These are phyloP conservation scores for Mactromeris polynyma DNA, from an alignment of 2,888 invertebrate species.

Conservation along the genomic window DNA sequence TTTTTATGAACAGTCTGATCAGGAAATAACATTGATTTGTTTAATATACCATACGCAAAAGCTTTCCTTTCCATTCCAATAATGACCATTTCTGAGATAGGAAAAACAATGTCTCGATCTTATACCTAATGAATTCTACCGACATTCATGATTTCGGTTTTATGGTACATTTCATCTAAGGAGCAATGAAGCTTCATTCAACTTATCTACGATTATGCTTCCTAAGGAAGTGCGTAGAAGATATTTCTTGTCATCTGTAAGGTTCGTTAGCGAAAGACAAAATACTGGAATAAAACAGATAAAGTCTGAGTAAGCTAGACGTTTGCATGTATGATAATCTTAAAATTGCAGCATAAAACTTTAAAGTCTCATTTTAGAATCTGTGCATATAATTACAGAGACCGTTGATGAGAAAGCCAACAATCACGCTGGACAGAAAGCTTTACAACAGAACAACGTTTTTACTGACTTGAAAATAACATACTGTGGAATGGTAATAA, in stretches of 20 bases:
- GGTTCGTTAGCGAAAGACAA: slow-evolving; percentile 16
- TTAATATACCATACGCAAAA: neutral
- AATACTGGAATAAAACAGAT: neutral
- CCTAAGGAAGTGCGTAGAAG: neutral
- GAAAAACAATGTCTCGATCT: neutral
- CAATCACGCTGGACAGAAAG: neutral
- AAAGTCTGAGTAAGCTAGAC: neutral
- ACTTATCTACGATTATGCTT: neutral
- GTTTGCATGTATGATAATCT: neutral
- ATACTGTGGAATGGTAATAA: neutral
- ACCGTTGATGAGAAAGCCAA: no score
- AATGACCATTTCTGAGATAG: neutral
- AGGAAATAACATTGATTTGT: slow-evolving; percentile 9
- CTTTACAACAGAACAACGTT: neutral
- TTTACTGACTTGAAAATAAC: slow-evolving; percentile 7
- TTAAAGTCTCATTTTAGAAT: neutral
- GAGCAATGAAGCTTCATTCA: neutral
- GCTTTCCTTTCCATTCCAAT: neutral
- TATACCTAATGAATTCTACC: neutral
- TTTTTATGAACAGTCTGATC: neutral
- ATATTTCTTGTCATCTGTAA: neutral
- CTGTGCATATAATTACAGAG: no score
- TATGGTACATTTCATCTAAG: slow-evolving; percentile 2
- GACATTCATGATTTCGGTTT: slow-evolving; percentile 1
- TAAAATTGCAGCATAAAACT: neutral